Evolutionary conservation across 2,797 vertebrate genomes (phyloP).

Genomic region (Pteronotus mesoamericanus): DNA sequence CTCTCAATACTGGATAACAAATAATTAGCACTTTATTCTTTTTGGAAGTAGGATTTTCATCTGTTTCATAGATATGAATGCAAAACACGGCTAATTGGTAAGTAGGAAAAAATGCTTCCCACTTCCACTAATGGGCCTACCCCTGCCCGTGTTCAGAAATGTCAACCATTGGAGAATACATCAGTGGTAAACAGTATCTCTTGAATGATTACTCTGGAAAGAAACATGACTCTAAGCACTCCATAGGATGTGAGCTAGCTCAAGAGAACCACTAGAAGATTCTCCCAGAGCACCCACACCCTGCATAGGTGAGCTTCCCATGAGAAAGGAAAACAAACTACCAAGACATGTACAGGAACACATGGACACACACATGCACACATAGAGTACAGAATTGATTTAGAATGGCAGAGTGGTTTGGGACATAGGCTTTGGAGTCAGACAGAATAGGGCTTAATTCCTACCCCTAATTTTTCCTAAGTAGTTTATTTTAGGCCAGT

Average conservation of each 20-base stretch:
- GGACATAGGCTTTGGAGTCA: neutral
- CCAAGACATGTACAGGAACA: neutral
- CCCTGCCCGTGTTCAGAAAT: constrained; percentile 21
- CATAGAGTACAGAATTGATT: neutral
- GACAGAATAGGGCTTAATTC: neutral
- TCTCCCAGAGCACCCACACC: neutral
- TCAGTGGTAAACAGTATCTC: constrained; percentile 23
- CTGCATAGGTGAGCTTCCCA: neutral
- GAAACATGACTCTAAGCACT: neutral
- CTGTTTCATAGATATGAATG: constrained; percentile 53
- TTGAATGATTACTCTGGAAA: neutral
- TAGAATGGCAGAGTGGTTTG: neutral
- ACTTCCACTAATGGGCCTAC: constrained; percentile 38
- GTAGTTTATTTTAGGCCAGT: neutral
- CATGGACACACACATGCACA: fast-evolving
- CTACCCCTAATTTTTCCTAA: neutral
- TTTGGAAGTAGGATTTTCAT: constrained; percentile 38
- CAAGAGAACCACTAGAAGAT: neutral
- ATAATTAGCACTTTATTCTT: constrained; percentile 62
- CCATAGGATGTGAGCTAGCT: neutral
- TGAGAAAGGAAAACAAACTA: neutral
- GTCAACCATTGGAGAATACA: neutral
- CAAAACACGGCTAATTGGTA: constrained; percentile 57
- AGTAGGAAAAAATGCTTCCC: constrained; percentile 64
- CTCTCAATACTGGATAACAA: constrained; percentile 11